Percentiles rank a stretch among this genome's conserved stretches.
Evolutionary conservation across 2,888 invertebrate genomes (phyloP).

Genomic region (Galeruca laticollis): DNA sequence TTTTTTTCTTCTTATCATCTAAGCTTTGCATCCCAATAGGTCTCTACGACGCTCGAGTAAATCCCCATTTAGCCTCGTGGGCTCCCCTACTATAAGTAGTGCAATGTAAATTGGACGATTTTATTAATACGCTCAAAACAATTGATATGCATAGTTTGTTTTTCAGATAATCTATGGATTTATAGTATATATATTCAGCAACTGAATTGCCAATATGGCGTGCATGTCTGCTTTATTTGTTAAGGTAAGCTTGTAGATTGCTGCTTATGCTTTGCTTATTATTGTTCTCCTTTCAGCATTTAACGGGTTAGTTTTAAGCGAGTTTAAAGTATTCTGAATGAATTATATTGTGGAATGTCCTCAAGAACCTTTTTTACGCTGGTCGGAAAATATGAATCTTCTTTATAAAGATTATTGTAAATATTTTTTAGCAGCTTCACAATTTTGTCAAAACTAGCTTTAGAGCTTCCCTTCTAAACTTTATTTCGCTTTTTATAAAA

Average conservation of each 20-base stretch:
- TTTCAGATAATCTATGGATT: constrained; percentile 12
- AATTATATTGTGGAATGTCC: background rate
- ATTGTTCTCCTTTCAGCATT: background rate
- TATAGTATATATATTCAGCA: constrained; percentile 1
- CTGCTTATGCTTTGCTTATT: constrained; percentile 18
- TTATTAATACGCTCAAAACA: background rate
- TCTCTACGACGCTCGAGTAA: too few species aligned
- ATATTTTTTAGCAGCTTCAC: background rate
- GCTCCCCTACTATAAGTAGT: too few species aligned
- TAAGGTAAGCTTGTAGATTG: constrained; percentile 14
- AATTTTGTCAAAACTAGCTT: background rate
- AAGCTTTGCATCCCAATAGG: too few species aligned
- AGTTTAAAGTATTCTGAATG: background rate
- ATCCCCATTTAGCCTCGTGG: too few species aligned
- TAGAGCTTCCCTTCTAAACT: background rate
- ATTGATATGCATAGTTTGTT: background rate
- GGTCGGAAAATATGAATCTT: too few species aligned
- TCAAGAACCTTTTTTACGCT: too few species aligned
- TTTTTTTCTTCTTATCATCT: too few species aligned
- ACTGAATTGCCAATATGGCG: background rate
- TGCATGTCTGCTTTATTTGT: constrained; percentile 14
- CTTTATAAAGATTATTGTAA: too few species aligned
- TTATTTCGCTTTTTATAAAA: background rate
- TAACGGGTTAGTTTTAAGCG: background rate
- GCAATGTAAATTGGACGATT: too few species aligned